Evolutionary conservation across 2,888 invertebrate species (phyloP), one percentile per base, ranked within the genome.

Genomic region (Lasioglossum villosulum): DNA sequence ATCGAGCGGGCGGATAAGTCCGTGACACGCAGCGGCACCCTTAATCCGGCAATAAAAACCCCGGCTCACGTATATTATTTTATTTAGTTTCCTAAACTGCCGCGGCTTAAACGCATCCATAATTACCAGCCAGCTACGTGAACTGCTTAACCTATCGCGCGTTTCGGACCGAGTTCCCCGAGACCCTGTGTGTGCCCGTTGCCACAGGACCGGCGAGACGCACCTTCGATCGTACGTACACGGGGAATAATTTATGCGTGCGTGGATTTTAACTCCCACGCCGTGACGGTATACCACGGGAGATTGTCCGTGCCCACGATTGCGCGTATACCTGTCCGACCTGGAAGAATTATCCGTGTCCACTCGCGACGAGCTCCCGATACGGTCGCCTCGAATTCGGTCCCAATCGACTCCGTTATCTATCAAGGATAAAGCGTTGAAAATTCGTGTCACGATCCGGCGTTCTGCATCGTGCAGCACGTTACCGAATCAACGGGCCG

Each of bases 91-190:
- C 94, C 94, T 93, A 94, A 94, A 94, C 94, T 94, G 93, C 93
- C 92, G 93, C 93, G 92, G 92, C 94, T 94, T 94, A 94, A 94
- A 94, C 94, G 94, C 94, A 94, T 94, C 94, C 94, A 94, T 94
- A 94, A 94, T 94, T 94, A 94, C 94, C 93, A 89, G 89, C 88
- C 88, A 89, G 42, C 91, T 94, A 94, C 94, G 94, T 94, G 94
- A 93, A 94, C 90, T 90, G 94, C 91, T 94, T 94, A 94, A 94
- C 92, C 94, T 93, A 94, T 94, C 87, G 84, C 91, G 84, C 82
- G 85, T 81, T 84, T 82, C 84, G 72, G 75, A 74, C 78, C 75
- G 70, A 66, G 39, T 74, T 73, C 27, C 78, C 74, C 12, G 27
- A 48, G 75, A 52, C 23, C 23, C 81, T 45, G 16, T 42, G 73